Base-by-base conservation (phyloP, 2,113 vertebrate species). In the Ictalurus punctatus region DNA sequence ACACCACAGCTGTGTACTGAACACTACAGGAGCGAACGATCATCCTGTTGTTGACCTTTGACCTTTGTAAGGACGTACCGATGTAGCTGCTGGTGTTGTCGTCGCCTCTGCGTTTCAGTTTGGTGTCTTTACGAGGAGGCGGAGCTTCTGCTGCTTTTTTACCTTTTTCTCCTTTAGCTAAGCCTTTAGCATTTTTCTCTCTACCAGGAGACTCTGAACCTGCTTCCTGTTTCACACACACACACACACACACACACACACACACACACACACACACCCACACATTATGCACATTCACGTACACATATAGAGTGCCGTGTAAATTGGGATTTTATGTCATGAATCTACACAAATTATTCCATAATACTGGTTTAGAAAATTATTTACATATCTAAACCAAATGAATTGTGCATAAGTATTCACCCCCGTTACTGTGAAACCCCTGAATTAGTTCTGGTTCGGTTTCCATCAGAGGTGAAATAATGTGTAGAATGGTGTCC, bases 51-150 rank as follows among this genome's bases (percentile, higher is more conserved):
- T 25, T 61, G 23, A 65, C 34, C 59, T 27, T 63, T 86, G 59
- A 56, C 48, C 71, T 19, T 13, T 27, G 6, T 52, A 19, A 78
- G 12, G 37, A 84, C 83, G 92, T 92, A 99, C 98, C 97, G 19
- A 96, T 96, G 84, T 92, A 97, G 4, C 78, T 86, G 23, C 90
- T 81, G 17, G 88, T 86, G 0, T 95, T 92, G 0, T 96, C 94
- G 85, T 97, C 95, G 85, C 95, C 97, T 23, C 97, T 94, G 58
- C 94, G 94, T 63, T 95, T 96, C 17, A 99, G 25, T 1, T 95
- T 93, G 2, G 97, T 97, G 34, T 93, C 87, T 88, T 94, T 97
- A 54, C 93, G 93, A 76, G 92, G 10, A 0, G 48, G 0, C 0
- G 10, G 8, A 65, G 76, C 83, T 23, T 95, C 95, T 0, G 93